Conservation (phyloP, 2,113 vertebrate genomes). For the Pygoscelis antarcticus region DNA sequence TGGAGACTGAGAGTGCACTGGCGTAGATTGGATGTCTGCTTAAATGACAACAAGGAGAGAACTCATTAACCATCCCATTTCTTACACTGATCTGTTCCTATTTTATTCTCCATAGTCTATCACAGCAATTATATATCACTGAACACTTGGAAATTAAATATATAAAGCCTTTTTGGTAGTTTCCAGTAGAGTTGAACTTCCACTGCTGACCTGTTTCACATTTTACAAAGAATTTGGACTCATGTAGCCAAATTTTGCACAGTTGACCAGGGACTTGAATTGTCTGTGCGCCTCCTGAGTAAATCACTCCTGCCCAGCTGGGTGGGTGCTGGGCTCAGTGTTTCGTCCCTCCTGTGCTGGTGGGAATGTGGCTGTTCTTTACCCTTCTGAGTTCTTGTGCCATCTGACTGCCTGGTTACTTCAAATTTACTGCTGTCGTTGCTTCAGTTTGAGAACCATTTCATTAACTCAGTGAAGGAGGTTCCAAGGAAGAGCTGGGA, state of each 20-base stretch:
- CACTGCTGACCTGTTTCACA: not conserved
- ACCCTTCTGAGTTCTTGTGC: not conserved
- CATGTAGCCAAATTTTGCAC: not conserved
- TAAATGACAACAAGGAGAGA: not conserved
- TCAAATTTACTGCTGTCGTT: not conserved
- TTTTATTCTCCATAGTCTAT: not conserved
- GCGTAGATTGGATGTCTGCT: not conserved
- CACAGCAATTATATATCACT: not conserved
- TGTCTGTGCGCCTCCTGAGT: accelerated
- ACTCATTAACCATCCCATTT: not conserved
- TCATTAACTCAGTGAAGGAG: not conserved
- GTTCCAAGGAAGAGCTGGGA: not conserved
- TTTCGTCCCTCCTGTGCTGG: not conserved
- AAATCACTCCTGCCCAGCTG: not conserved
- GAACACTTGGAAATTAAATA: not conserved
- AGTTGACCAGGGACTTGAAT: not conserved
- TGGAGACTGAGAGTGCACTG: not conserved
- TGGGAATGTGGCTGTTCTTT: not conserved
- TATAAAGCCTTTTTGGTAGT: not conserved
- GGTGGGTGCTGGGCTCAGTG: not conserved
- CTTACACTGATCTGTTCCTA: not conserved
- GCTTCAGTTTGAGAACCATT: not conserved
- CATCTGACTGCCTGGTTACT: not conserved
- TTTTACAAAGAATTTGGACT: not conserved
- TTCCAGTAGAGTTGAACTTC: not conserved